Evolutionary conservation across 1,140 invertebrate species (phyloP).

Genomic region (Trichonephila clavata): DNA sequence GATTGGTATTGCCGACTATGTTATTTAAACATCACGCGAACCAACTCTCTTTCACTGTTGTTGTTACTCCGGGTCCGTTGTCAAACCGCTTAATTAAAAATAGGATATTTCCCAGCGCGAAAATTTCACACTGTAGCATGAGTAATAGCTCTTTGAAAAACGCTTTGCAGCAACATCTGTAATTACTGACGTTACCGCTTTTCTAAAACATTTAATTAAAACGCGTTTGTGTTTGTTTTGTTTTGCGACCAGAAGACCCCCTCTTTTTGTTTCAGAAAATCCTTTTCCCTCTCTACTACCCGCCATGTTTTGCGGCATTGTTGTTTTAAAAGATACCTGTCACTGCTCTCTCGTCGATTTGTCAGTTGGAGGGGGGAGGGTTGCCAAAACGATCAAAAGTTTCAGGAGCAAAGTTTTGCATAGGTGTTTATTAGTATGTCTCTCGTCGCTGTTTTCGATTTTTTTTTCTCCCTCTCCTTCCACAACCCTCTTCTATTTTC

Average conservation of each 20-base stretch:
- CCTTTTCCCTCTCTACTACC: not conserved
- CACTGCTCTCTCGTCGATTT: constrained; percentile 46
- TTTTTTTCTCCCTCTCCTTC: not conserved
- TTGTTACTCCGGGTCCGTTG: not conserved
- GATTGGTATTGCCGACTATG: constrained; percentile 55
- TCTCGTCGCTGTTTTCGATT: not conserved
- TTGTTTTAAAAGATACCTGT: constrained; percentile 71
- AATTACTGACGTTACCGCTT: constrained; percentile 51
- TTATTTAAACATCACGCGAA: constrained; percentile 54
- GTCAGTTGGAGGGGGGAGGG: not conserved
- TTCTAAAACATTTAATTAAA: constrained; percentile 72
- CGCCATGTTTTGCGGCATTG: constrained; percentile 49
- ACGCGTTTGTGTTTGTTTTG: constrained; percentile 53
- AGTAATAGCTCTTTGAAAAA: constrained; percentile 65
- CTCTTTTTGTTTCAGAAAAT: constrained; percentile 40
- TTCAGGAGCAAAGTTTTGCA: not conserved
- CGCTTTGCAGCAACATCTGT: not conserved
- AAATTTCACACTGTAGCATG: constrained; percentile 37
- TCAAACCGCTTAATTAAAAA: constrained; percentile 66
- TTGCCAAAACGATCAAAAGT: not conserved
- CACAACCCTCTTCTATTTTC: not conserved
- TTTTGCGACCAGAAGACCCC: not conserved
- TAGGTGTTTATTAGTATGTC: constrained; percentile 29
- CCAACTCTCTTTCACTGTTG: not conserved
- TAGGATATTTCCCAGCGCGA: constrained; percentile 41